Percentiles rank a stretch among this genome's conserved stretches.
These are phyloP conservation scores for Egretta garzetta DNA, from an alignment of 2,113 vertebrate species.

Conservation along the genomic window DNA sequence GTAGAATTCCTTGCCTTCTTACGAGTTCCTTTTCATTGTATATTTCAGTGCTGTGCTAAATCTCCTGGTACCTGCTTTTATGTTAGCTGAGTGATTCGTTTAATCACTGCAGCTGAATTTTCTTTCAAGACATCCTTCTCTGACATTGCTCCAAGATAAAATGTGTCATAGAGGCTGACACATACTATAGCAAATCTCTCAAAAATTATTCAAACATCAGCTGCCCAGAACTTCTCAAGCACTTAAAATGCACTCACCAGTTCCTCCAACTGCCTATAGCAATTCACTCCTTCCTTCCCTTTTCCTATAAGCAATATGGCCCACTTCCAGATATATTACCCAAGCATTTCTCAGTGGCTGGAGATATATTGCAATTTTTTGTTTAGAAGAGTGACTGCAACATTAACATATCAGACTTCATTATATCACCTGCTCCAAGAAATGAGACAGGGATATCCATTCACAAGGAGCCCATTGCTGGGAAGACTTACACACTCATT, in stretches of 20 bases:
- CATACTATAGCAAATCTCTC: constrained; percentile 47
- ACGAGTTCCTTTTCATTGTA: neutral
- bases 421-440: neutral
- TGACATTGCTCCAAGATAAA: constrained; percentile 74
- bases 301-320: neutral
- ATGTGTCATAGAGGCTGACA: constrained; percentile 44
- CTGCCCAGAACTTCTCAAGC: constrained; percentile 18
- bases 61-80: constrained; percentile 55
- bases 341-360: neutral
- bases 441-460: neutral
- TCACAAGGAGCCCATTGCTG: neutral
- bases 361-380: neutral
- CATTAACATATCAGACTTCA: neutral
- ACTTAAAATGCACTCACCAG: neutral
- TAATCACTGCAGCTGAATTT: constrained; percentile 68
- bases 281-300: neutral
- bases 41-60: constrained; percentile 2
- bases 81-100: constrained; percentile 51
- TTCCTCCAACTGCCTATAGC: neutral
- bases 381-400: neutral
- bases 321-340: neutral
- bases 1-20: neutral
- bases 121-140: constrained; percentile 70
- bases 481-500: rapidly evolving
- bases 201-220: constrained; percentile 70